Base-by-base conservation (phyloP, 2,888 invertebrate genomes). In the Nezara viridula region DNA sequence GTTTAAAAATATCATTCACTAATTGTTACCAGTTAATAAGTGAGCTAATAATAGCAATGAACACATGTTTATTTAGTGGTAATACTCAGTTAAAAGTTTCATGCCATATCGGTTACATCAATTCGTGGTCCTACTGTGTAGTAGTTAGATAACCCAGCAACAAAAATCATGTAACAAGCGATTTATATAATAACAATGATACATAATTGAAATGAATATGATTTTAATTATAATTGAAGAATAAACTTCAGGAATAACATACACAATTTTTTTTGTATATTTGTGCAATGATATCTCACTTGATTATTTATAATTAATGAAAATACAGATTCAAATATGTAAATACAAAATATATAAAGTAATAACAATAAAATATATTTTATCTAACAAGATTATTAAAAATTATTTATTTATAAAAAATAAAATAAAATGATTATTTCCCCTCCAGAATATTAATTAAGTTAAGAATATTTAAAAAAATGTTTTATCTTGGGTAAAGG, bases 401-500 rank as follows among this genome's bases (percentile, higher is more conserved):
- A 73, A 37, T 32, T 73, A 32, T 73, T 37, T 37, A 19, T 19
- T 37, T 4, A 19, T 9, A 73, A 73, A 73, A 73, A 19, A 12
- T 14, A n/a, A 47, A 81, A 44, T 24, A 81, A 81, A 44, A 81
- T n/a, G 24, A 81, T 14, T n/a, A 7, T 81, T 85, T 85, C 24
- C 19, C 37, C 66, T 73, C 37, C 37, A 37, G 19, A 73, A 73
- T 37, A 73, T 37, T 21, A 60, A 60, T 21, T 40, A 44, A 21
- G 44, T 81, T 81, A 10, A 60, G 32, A 81, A 44, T 10, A n/a
- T 86, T 89, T 91, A 92, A 86, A 91, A 93, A 92, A 96, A 97
- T 86, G 95, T 94, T 0, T 95, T 96, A 92, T 96, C 96, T 91
- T 96, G 95, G 0, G 96, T 95, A 92, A 97, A 97, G n/a, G 96